Conservation (phyloP, 2,888 invertebrate genomes). For the Metallyticus violacea region DNA sequence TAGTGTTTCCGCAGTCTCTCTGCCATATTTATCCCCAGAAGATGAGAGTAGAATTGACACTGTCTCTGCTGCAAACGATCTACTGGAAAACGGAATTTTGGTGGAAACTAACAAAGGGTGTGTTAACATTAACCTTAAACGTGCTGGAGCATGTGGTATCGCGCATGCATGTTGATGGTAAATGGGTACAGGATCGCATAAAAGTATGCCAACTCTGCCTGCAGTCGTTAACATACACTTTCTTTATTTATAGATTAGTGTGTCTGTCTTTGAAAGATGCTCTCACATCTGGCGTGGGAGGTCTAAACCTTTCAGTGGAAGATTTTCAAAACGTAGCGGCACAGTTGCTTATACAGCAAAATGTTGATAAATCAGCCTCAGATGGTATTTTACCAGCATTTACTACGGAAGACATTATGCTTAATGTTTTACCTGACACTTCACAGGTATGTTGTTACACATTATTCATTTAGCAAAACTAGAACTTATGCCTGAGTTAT, state of each 20-base stretch:
- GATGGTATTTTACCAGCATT: not conserved
- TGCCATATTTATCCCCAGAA: not conserved
- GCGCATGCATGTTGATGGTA: not conserved
- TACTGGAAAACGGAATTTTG: slow-evolving; percentile 49
- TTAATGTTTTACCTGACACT: slow-evolving; percentile 10
- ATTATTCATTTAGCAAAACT: not conserved
- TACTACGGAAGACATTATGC: slow-evolving; percentile 5
- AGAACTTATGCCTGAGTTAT: not conserved
- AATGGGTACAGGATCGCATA: not conserved
- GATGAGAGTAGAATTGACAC: slow-evolving; percentile 25
- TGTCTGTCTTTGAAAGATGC: slow-evolving; percentile 51
- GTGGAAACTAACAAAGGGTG: slow-evolving; percentile 50
- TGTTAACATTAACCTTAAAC: slow-evolving; percentile 4
- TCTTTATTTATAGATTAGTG: slow-evolving; percentile 44
- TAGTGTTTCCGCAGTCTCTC: slow-evolving; percentile 17
- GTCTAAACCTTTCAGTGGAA: slow-evolving; percentile 48
- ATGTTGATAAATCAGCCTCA: slow-evolving; percentile 32
- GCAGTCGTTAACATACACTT: not conserved
- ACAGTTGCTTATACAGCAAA: slow-evolving; percentile 47
- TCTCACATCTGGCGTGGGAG: slow-evolving; percentile 45
- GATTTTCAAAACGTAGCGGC: slow-evolving; percentile 49
- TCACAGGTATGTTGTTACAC: not conserved
- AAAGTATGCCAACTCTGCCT: not conserved
- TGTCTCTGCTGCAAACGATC: slow-evolving; percentile 46
- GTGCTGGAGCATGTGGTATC: not conserved